A percentile compares a stretch with the other conserved stretches of the same genome.
These are phyloP conservation scores for Nasonia giraulti DNA, from an alignment of 1,140 invertebrate genomes.

Conservation along the genomic window DNA sequence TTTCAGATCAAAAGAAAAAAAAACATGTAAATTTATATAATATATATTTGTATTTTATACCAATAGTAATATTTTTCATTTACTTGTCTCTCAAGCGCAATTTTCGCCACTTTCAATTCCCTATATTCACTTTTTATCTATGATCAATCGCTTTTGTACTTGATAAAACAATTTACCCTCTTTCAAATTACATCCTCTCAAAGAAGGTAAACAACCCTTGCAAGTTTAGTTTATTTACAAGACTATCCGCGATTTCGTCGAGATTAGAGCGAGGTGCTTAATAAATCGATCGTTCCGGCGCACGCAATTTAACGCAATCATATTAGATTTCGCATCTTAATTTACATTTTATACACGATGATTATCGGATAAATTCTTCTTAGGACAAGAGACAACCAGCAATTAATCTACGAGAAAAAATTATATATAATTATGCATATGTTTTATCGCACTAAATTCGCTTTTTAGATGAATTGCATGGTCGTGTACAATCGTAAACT, in stretches of 20 bases:
- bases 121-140: conserved; percentile 14
- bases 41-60: conserved; percentile 51
- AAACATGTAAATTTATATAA: conserved; percentile 50
- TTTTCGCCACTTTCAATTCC: conserved; percentile 31
- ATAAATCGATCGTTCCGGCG: conserved; percentile 1
- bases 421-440: conserved; percentile 21
- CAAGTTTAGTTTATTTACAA: conserved; percentile 43
- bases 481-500: conserved; percentile 12
- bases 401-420: conserved; percentile 33
- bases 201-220: conserved; percentile 9
- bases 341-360: conserved; percentile 49
- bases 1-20: conserved; percentile 52
- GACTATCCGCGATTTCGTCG: background rate
- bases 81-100: conserved; percentile 12
- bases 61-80: conserved; percentile 43
- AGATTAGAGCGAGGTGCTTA: conserved; percentile 29
- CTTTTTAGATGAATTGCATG: background rate
- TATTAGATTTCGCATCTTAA: conserved; percentile 36
- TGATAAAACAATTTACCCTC: conserved; percentile 4
- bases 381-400: conserved; percentile 15
- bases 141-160: conserved; percentile 7
- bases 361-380: conserved; percentile 20
- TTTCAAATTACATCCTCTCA: conserved; percentile 12
- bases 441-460: background rate
- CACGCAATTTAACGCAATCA: conserved; percentile 10